A percentile compares a stretch with the other conserved stretches of the same genome.
Conservation (phyloP, 2,113 vertebrate genomes). For the Apodemus sylvaticus region DNA sequence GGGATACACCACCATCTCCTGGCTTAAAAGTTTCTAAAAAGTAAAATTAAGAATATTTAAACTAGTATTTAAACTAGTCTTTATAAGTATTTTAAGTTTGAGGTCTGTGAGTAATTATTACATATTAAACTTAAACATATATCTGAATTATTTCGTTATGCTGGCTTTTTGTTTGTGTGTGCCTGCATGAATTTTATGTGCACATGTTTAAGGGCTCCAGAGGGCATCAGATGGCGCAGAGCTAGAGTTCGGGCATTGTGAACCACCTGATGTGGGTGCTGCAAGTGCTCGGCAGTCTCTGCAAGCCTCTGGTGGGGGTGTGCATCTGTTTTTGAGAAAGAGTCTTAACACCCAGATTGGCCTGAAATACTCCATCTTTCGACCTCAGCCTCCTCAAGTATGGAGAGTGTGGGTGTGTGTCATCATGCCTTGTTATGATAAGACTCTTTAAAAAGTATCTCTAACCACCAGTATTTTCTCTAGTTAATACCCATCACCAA, state of each 20-base stretch:
- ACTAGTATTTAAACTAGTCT: neutral
- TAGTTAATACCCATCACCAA: neutral
- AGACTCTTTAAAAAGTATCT: neutral
- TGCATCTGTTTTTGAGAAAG: neutral
- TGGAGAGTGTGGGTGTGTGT: neutral
- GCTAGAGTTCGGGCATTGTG: no score
- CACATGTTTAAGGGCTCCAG: neutral
- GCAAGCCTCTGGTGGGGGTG: no score
- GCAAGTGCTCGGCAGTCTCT: neutral
- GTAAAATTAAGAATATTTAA: neutral
- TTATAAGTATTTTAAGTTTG: neutral
- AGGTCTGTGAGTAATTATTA: neutral
- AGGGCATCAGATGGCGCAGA: neutral
- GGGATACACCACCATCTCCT: neutral
- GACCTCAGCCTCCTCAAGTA: neutral
- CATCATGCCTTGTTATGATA: neutral
- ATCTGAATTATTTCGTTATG: neutral
- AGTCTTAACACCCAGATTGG: neutral
- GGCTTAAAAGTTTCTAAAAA: neutral
- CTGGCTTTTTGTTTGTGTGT: neutral
- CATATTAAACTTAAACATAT: neutral
- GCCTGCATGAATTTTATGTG: neutral
- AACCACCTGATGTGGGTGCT: no score
- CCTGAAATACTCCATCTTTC: neutral
- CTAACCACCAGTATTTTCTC: neutral